These are phyloP conservation scores for human (Homo sapiens) DNA, from an alignment of 2,113 vertebrate genomes.

Conservation along the genomic window DNA sequence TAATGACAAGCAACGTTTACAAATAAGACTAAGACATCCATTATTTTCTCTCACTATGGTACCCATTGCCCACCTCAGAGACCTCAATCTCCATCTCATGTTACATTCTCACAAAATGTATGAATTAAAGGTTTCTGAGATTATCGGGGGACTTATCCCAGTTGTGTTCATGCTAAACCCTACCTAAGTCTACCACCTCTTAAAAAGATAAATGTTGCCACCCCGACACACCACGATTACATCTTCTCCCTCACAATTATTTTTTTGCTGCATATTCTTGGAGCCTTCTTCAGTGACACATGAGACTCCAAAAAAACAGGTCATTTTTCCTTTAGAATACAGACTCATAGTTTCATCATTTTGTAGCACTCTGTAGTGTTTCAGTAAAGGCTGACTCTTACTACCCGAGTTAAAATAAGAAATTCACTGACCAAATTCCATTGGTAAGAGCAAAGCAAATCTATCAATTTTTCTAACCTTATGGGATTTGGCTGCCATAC, in stretches of 20 bases:
- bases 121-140: not conserved
- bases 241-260: not conserved
- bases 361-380: not conserved
- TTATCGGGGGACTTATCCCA: not conserved
- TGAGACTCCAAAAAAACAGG: not conserved
- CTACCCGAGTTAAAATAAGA: not conserved
- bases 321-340: not conserved
- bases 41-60: not conserved
- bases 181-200: not conserved
- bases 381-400: not conserved
- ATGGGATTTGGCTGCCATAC: not conserved
- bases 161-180: not conserved
- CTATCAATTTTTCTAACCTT: not conserved
- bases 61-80: not conserved
- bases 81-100: not conserved
- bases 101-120: not conserved
- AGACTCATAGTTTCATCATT: not conserved
- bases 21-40: not conserved
- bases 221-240: not conserved
- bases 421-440: not conserved
- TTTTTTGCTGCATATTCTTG: not conserved
- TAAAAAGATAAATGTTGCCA: not conserved
- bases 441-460: not conserved
- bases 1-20: not conserved
- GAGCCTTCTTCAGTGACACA: not conserved